Evolutionary conservation across 2,797 vertebrate species (phyloP), one percentile per base, ranked within the genome.

Genomic region (Microctenopoma steveboyesi): DNA sequence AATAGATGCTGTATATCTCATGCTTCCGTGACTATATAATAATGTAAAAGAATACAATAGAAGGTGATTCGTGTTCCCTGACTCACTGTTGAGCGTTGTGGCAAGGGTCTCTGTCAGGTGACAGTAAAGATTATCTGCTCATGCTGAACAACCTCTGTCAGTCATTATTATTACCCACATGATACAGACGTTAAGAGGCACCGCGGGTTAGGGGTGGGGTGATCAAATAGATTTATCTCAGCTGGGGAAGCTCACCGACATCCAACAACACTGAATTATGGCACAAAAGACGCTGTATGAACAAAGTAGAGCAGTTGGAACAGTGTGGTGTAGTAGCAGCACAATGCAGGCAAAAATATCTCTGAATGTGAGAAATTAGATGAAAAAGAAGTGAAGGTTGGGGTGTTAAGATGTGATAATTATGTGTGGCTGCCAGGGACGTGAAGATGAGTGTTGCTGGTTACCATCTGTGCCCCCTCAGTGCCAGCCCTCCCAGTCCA

Each of bases 381-480:
- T 55, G 59, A 72, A 77, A 53, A 72, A 47, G 75, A 69, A 69
- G 81, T 71, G 75, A 64, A 49, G 40, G 48, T 61, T 86, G 76
- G 63, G 76, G 53, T 6, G 48, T 78, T 84, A 72, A 73, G 67
- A 89, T 75, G 83, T 82, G 88, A 84, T 91, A 88, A 91, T 91
- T 88, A 84, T 79, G 82, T 64, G 4, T 78, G 42, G 76, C 76
- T 78, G 83, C 78, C 65, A 72, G 79, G 84, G 83, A 86, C 83
- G 79, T 54, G 80, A 86, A 69, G 78, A 89, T 71, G 86, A 90
- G 86, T 79, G 81, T 84, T 55, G 74, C 85, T 84, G 81, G 74
- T 74, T 84, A 62, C 91, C 89, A 88, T 92, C 89, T 92, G 88
- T 85, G 86, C 37, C 80, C 76, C 52, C 65, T 86, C 64, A 62